Base-by-base conservation (phyloP, 2,797 vertebrate genomes). In the Acanthurus leucopareius region DNA sequence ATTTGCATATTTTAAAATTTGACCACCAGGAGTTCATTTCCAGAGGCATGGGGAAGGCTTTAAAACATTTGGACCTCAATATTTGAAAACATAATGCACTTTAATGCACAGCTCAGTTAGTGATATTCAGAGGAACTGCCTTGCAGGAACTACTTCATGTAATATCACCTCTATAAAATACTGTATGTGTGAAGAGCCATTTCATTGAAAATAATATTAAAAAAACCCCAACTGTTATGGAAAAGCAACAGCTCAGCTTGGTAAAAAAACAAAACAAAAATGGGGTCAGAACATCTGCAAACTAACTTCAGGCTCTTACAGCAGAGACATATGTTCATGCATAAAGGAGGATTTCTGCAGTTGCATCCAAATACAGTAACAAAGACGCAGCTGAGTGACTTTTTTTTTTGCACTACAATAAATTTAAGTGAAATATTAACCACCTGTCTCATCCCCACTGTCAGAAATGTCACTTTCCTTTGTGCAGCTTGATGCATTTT, bases 401-500 rank as follows among this genome's bases (percentile, higher is more conserved):
- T 65, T 22, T 20, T 59, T 25, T 48, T 9, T 14, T 15, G 38
- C 22, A 53, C 19, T 35, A 28, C 44, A 53, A 14, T 70, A 51
- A 69, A 56, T 38, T 35, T 16, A 42, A 57, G 64, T 64, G 6
- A 79, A 79, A 72, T 81, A 75, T 71, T 52, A 66, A 77, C 68
- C 77, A 74, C 44, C 59, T 81, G 76, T 48, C 45, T 70, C 25
- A 67, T 44, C 20, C 62, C 38, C 62, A 22, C 16, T 79, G 38
- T 71, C 66, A 89, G 72, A 91, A 91, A 89, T 86, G 86, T 89
- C 86, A 86, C 53, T 82, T 83, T 88, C 64, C 64, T 89, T 20
- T 69, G 47, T 88, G 62, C 77, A 83, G 82, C 54, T 82, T 72
- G 69, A 42, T 69, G 80, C 83, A 71, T 86, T 92, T 93, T 88